phyloP scores from a whole-genome alignment of 2,888 invertebrate species.

The Nymphalis polychloros region DNA sequence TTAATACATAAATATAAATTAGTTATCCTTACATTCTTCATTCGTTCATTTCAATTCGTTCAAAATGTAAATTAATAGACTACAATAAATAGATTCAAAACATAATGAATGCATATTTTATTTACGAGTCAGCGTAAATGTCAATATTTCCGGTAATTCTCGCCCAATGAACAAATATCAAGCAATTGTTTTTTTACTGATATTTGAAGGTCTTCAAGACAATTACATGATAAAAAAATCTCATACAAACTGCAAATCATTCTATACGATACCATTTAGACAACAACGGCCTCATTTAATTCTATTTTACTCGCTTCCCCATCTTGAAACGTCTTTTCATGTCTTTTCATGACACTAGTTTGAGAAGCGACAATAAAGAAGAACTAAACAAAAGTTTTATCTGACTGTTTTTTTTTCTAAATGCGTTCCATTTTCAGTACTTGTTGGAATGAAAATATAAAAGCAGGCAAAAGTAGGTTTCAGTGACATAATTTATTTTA shows the following conservation, averaged over 20 bases:
- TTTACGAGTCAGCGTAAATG: background rate
- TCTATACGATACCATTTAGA: background rate
- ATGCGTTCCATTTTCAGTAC: constrained; percentile 12
- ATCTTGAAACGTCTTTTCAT: constrained; percentile 22
- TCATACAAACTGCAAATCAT: background rate
- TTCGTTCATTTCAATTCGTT: too few species aligned
- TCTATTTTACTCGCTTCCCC: constrained; percentile 18
- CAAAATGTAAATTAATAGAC: too few species aligned
- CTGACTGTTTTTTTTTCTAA: constrained; percentile 9
- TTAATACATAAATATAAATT: too few species aligned
- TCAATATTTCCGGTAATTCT: background rate
- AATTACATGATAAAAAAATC: background rate
- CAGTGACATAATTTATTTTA: background rate
- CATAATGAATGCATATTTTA: too few species aligned
- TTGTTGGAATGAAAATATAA: constrained; percentile 7
- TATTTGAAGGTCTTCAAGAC: background rate
- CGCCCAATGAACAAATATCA: too few species aligned
- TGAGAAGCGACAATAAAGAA: constrained; percentile 25
- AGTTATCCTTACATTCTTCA: too few species aligned
- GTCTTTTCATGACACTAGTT: constrained; percentile 29
- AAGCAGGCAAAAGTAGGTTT: background rate
- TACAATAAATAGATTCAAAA: too few species aligned
- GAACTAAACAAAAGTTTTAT: constrained; percentile 21
- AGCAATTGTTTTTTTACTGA: background rate
- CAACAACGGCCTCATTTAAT: constrained; percentile 17